A percentile compares a stretch with the other conserved stretches of the same genome.
phyloP scores from a whole-genome alignment of 2,113 vertebrate species.

The Otocyon megalotis region DNA sequence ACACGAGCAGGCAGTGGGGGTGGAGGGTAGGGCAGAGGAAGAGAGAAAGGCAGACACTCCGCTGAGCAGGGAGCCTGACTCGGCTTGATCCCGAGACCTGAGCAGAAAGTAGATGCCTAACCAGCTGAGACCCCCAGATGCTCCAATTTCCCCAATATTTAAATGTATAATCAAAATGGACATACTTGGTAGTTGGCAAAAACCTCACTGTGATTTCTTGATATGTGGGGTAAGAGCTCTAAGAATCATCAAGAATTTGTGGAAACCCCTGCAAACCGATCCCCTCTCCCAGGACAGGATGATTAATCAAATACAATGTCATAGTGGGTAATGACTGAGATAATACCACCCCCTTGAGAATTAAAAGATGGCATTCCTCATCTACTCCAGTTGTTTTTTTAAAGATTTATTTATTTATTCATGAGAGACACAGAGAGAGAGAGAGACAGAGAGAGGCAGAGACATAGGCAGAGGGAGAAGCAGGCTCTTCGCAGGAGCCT shows the following conservation, averaged over 20 bases:
- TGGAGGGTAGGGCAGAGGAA: too few relatives aligned
- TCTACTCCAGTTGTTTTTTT: neutral
- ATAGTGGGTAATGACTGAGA: neutral
- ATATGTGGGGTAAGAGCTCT: neutral
- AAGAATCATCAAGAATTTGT: neutral
- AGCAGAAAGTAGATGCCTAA: too few relatives aligned
- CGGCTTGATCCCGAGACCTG: too few relatives aligned
- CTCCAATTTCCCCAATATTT: neutral
- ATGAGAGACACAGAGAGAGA: too few relatives aligned
- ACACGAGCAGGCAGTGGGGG: too few relatives aligned
- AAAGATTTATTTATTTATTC: too few relatives aligned
- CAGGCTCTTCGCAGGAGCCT: too few relatives aligned
- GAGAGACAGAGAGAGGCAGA: too few relatives aligned
- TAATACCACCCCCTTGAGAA: neutral
- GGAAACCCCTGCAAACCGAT: neutral
- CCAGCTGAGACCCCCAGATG: too few relatives aligned
- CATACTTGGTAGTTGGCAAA: neutral
- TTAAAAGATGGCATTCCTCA: neutral
- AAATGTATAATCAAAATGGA: neutral
- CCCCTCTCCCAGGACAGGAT: neutral
- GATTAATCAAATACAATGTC: neutral
- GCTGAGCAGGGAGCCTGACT: too few relatives aligned
- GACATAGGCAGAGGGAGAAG: too few relatives aligned
- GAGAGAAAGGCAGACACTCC: too few relatives aligned
- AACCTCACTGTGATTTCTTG: neutral